Conservation (phyloP, 2,888 invertebrate species). For the Cistogaster globosa region DNA sequence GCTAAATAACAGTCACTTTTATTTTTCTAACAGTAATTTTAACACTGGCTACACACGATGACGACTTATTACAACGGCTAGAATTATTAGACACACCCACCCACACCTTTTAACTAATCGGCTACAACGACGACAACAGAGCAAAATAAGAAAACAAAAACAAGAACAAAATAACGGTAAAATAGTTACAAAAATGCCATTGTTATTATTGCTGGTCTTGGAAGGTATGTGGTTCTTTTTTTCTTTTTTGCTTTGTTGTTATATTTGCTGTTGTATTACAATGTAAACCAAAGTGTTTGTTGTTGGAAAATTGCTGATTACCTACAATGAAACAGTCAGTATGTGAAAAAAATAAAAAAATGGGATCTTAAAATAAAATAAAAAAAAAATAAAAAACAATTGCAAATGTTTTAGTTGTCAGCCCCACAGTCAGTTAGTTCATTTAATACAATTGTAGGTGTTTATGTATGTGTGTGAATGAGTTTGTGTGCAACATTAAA, state of each 20-base stretch:
- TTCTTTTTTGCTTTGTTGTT: background rate
- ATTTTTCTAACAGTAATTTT: conserved; percentile 28
- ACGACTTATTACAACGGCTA: conserved; percentile 41
- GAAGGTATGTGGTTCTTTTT: background rate
- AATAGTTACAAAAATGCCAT: conserved; percentile 56
- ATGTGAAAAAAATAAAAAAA: background rate
- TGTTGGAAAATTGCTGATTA: conserved; percentile 1
- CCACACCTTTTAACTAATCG: conserved; percentile 62
- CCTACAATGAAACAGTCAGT: too few species aligned
- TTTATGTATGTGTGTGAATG: background rate
- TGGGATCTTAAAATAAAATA: background rate
- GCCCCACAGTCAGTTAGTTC: conserved; percentile 3
- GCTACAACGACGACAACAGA: background rate
- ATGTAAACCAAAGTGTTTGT: conserved; percentile 18
- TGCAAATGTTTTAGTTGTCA: conserved; percentile 39
- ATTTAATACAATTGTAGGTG: background rate
- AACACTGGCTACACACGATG: conserved; percentile 15
- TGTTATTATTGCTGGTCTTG: conserved; percentile 18
- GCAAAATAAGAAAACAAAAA: conserved; percentile 21
- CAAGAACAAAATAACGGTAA: conserved; percentile 44
- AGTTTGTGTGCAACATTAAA: conserved; percentile 37
- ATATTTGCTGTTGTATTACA: conserved; percentile 1
- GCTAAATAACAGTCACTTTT: conserved; percentile 36
- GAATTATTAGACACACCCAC: conserved; percentile 68
- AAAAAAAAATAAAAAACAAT: conserved; percentile 19